Evolutionary conservation across 2,888 invertebrate genomes (phyloP), one percentile per base, ranked within the genome.

Genomic region (Incurvaria masculella): DNA sequence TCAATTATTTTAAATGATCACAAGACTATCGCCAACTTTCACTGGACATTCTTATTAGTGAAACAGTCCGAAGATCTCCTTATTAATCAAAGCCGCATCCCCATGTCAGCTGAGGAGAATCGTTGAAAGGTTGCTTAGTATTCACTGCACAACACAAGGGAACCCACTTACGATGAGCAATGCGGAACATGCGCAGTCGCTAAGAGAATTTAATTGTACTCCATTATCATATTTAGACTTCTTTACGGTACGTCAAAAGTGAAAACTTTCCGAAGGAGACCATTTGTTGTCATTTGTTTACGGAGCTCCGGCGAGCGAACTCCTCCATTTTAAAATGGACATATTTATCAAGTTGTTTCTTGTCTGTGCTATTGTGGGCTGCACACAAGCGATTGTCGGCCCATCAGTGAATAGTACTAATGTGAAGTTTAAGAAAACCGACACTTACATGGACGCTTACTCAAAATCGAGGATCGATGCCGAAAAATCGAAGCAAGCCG

Each of bases 361-460:
- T 11, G 19, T 16, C 6, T 21, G 4, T 43, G 61, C 63, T 49
- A 52, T 71, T 45, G 59, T 64, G 57, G 66, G 59, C 53, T 67
- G 64, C 54, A 72, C 59, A 50, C 59, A 66, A 38, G 76, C 75
- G 42, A 74, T 78, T 41, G 62, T 74, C 8, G 72, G 71, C n/a
- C 74, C 73, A 3, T 42, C 26, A 11, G 57, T 55, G 19, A 76
- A 73, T 52, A 61, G 58, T 49, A 75, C 72, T 1, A 72, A 71
- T 58, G 48, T 57, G 16, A 18, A 51, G 19, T 55, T 59, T 45
- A 60, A 66, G 45, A 74, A 73, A 61, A 69, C 69, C 1, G 86
- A 87, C 62, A 83, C 84, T 2, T 87, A 87, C 57, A 64, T 87
- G 55, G 83, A 85, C 40, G 87, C 87, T 2, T 81, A 85, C 56